Base-by-base conservation (phyloP, 2,797 vertebrate genomes). In the Paratrypauchen microcephalus region DNA sequence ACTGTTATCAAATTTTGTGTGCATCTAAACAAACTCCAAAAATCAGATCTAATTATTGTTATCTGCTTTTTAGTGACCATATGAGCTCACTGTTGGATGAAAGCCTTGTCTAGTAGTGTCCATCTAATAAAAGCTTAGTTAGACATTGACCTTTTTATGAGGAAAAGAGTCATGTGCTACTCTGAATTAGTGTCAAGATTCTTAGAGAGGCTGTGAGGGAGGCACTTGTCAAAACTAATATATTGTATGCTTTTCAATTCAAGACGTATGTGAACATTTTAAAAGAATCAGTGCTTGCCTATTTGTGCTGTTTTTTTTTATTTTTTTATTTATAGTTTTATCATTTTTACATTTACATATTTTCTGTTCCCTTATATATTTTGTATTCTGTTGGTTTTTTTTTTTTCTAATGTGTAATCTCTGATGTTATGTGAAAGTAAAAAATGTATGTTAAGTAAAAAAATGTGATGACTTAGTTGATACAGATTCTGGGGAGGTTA, bases 121-220 rank as follows among this genome's bases (percentile, higher is more conserved):
- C 12, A 9, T 60, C 58, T 9, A 36, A 60, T 36, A 60, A 60
- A 36, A 32, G 58, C 58, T 30, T 30, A 28, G 23, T 28, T 59
- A 60, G 58, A 61, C 59, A 61, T 41, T 61, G 59, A 61, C 59
- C 59, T 21, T 61, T 8, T 56, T 61, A 61, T 61, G 32, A 61
- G 11, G 59, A 41, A 61, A 41, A 39, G 32, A 61, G 32, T 41
- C 59, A 60, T 41, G 3, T 50, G 21, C 67, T 26, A 41, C 16
- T 9, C 50, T 52, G 30, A 61, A 61, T 61, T 52, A 26, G 63
- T 65, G 63, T 60, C 58, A 60, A 32, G 58, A n/a, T 60, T 32
- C 62, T 65, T 50, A n/a, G 39, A 45, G 62, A 65, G 62, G 39
- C 24, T 65, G 15, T 48, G 47, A 65, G 24, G 39, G 21, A 48